phyloP scores from a whole-genome alignment of 2,888 invertebrate species.

The Limnephilus marmoratus region DNA sequence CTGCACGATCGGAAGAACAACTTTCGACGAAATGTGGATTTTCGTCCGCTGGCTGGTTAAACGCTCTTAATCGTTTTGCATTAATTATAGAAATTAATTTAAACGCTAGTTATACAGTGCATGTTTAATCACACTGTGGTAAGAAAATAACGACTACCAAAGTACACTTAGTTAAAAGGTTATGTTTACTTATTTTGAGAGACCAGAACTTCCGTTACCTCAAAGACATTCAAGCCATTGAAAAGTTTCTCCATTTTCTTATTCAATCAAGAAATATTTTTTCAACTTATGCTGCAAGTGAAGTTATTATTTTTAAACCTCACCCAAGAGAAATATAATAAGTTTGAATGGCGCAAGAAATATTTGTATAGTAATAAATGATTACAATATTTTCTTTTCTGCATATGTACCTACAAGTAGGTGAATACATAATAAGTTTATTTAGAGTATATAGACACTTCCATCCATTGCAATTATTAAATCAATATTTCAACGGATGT shows the following conservation, averaged over 20 bases:
- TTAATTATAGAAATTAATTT: background rate
- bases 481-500: too few relatives aligned
- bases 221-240: background rate
- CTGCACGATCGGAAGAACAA: too few relatives aligned
- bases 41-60: too few relatives aligned
- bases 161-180: constrained; percentile 2
- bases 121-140: background rate
- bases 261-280: background rate
- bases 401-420: too few relatives aligned
- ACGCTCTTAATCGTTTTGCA: background rate
- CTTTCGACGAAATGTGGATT: too few relatives aligned
- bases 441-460: too few relatives aligned
- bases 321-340: too few relatives aligned
- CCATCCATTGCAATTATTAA: too few relatives aligned
- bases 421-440: too few relatives aligned
- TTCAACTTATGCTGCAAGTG: background rate
- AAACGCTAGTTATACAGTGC: background rate
- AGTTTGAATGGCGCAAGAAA: too few relatives aligned
- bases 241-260: background rate
- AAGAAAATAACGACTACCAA: background rate
- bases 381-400: too few relatives aligned
- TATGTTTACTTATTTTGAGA: background rate
- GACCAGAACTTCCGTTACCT: background rate
- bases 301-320: background rate
- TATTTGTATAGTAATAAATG: too few relatives aligned